Conservation (phyloP, 2,888 invertebrate species). For the Galerucella calmariensis region DNA sequence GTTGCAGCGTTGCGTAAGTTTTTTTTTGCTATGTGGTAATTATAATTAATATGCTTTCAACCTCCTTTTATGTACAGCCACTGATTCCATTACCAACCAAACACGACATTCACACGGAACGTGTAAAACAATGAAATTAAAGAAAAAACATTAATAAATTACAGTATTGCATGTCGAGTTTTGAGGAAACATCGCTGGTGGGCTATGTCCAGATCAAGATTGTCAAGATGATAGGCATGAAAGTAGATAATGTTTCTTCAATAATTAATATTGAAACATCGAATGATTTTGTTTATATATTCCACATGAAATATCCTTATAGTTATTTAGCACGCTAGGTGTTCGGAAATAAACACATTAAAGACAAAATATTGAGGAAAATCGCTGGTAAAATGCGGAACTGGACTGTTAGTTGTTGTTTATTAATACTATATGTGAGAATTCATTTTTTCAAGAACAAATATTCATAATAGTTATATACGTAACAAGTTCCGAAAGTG, state of each 20-base stretch:
- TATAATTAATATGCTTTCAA: too few relatives aligned
- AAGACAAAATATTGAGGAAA: neutral
- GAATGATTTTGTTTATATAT: neutral
- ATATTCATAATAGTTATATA: too few relatives aligned
- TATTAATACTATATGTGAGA: too few relatives aligned
- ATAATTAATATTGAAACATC: constrained; percentile 16
- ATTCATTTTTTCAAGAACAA: too few relatives aligned
- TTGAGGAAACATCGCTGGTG: constrained; percentile 30
- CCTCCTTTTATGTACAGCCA: constrained; percentile 2
- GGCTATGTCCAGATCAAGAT: constrained; percentile 32
- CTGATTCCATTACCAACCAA: constrained; percentile 18
- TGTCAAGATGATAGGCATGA: constrained; percentile 23
- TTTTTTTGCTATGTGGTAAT: too few relatives aligned
- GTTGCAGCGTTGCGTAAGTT: too few relatives aligned
- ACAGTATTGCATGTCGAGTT: constrained; percentile 30
- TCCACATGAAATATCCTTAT: neutral
- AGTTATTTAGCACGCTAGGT: neutral
- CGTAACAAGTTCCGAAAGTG: too few relatives aligned
- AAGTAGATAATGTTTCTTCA: constrained; percentile 15
- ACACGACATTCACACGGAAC: constrained; percentile 19
- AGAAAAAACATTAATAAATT: constrained; percentile 29
- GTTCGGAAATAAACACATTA: neutral
- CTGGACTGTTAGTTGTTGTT: too few relatives aligned
- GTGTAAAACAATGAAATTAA: constrained; percentile 30
- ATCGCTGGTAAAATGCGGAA: too few relatives aligned